phyloP scores from a whole-genome alignment of 2,113 vertebrate species.

The Anolis carolinensis region DNA sequence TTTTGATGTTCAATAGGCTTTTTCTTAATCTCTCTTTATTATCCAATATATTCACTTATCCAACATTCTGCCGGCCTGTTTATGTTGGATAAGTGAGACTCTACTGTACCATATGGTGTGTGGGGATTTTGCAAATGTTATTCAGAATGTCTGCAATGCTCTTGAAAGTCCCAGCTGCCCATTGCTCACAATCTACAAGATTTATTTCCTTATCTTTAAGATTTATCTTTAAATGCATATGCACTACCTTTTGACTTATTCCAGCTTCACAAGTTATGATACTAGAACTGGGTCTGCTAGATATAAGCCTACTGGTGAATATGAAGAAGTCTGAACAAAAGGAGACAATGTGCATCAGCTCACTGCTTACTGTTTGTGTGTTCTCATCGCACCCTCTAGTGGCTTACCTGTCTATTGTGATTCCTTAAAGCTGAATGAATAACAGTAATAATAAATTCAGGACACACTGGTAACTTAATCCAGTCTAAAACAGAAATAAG shows the following conservation, averaged over 20 bases:
- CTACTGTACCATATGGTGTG: not conserved
- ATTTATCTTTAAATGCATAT: not conserved
- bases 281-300: not conserved
- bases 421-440: not conserved
- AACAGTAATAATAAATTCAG: too few relatives aligned
- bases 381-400: slow-evolving; percentile 58
- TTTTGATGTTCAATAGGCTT: too few relatives aligned
- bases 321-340: not conserved
- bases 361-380: not conserved
- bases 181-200: not conserved
- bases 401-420: slow-evolving; percentile 17
- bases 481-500: too few relatives aligned
- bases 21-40: too few relatives aligned
- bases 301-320: not conserved
- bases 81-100: too few relatives aligned
- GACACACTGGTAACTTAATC: too few relatives aligned
- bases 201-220: not conserved
- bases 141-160: not conserved
- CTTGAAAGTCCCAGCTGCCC: not conserved
- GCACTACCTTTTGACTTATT: not conserved
- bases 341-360: not conserved
- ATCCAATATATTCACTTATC: too few relatives aligned
- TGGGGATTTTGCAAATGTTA: not conserved
- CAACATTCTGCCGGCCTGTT: too few relatives aligned
- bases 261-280: not conserved